Evolutionary conservation across 2,888 invertebrate species (phyloP), one percentile per base, ranked within the genome.

Genomic region (Linnaemya tessellans): DNA sequence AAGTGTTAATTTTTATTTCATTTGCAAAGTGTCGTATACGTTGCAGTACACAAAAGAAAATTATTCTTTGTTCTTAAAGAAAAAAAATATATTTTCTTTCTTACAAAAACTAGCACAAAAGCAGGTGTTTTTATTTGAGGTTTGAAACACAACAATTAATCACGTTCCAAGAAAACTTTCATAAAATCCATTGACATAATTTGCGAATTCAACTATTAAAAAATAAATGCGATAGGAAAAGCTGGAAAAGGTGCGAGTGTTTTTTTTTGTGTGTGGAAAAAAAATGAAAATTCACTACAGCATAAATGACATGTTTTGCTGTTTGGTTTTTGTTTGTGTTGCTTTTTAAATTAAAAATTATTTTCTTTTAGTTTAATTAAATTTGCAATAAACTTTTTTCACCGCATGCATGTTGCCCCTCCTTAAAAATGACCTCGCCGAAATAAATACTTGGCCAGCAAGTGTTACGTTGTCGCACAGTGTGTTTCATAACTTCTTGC

Each of bases 401-500:
- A 25, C 18, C 64, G 43, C 20, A n/a, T n/a, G 43, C 11, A n/a
- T n/a, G n/a, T 73, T 9, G 51, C 15, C 38, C 30, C 62, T 65
- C 54, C 54, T 71, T 54, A 56, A 64, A 35, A 20, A 18, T 71
- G 71, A 80, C 80, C 80, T 71, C 64, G 64, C 46, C 22, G 41
- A 35, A 64, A 49, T 15, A 49, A 51, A 51, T 54, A 58, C 15
- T 43, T 46, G 11, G 25, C 18, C 25, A 22, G 22, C 38, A 77
- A 77, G 13, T 68, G 58, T 77, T 77, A 77, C 58, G 41, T 67
- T 67, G 58, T 56, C 22, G 15, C 67, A 20, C 7, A 35, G 51
- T 20, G 73, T 74, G 62, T 78, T 80, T 80, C 80, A 67, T 73
- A 80, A 80, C 80, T 73, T 80, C 73, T 80, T 41, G 38, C 43